Evolutionary conservation across 2,113 vertebrate genomes (phyloP).

Genomic region (Turnix velox): DNA sequence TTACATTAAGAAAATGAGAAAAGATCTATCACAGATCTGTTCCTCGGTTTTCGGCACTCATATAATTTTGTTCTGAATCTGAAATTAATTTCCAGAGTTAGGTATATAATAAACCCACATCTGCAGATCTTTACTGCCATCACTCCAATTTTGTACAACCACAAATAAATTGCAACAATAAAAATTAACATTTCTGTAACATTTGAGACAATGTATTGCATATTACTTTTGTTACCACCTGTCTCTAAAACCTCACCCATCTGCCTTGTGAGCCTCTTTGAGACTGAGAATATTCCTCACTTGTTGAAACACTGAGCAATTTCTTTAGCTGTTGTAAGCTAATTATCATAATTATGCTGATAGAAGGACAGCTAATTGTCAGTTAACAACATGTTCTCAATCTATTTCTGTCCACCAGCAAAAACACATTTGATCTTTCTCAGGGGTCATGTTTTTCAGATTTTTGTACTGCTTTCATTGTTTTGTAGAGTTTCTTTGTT

Average conservation of each 20-base stretch:
- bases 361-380: neutral
- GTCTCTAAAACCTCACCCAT: neutral
- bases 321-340: neutral
- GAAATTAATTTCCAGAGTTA: neutral
- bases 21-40: neutral
- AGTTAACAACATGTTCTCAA: neutral
- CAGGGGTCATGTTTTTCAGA: neutral
- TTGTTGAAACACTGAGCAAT: neutral
- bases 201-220: neutral
- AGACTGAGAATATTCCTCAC: neutral
- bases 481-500: neutral
- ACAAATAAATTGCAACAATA: neutral
- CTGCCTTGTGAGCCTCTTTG: neutral
- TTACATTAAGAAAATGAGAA: neutral
- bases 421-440: neutral
- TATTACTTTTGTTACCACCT: neutral
- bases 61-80: neutral
- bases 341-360: neutral
- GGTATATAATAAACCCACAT: neutral
- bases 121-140: neutral
- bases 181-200: neutral
- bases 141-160: neutral
- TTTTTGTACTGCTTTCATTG: neutral
- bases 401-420: neutral
- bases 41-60: rapidly evolving